phyloP scores from a whole-genome alignment of 2,797 vertebrate species.

The Geotrypetes seraphini region DNA sequence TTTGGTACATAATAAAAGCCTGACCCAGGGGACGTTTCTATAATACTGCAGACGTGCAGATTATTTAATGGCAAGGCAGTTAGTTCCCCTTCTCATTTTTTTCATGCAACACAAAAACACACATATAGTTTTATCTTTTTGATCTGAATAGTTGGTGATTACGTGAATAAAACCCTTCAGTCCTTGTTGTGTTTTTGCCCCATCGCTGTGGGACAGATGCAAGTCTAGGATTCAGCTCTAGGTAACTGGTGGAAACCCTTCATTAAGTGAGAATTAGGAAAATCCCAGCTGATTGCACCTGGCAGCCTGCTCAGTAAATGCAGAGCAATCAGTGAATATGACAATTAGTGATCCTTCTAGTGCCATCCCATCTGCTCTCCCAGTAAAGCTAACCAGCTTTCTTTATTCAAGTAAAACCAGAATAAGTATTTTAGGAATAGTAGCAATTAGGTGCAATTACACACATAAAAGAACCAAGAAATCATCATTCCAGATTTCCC shows the following conservation, averaged over 20 bases:
- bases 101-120: slow-evolving; percentile 3
- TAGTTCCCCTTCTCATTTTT: slow-evolving; percentile 7
- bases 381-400: not conserved
- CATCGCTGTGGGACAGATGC: slow-evolving; percentile 38
- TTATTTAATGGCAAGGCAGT: slow-evolving; percentile 3
- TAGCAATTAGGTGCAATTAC: not conserved
- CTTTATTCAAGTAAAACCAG: slow-evolving; percentile 7
- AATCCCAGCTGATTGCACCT: slow-evolving; percentile 25
- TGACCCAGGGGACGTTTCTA: not conserved
- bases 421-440: not conserved
- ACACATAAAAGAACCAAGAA: not conserved
- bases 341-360: not conserved
- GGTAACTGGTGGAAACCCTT: slow-evolving; percentile 21
- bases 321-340: not conserved
- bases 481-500: not conserved
- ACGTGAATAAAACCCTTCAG: not conserved
- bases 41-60: not conserved
- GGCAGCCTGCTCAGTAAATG: not conserved
- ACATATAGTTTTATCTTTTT: too few relatives aligned
- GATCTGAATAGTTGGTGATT: not conserved
- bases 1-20: not conserved
- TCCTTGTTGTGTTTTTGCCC: slow-evolving; percentile 9
- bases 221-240: slow-evolving; percentile 24
- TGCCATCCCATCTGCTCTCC: not conserved
- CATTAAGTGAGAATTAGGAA: slow-evolving; percentile 15